Conservation (phyloP, 2,888 invertebrate species). For the Dolichopus griseipennis region DNA sequence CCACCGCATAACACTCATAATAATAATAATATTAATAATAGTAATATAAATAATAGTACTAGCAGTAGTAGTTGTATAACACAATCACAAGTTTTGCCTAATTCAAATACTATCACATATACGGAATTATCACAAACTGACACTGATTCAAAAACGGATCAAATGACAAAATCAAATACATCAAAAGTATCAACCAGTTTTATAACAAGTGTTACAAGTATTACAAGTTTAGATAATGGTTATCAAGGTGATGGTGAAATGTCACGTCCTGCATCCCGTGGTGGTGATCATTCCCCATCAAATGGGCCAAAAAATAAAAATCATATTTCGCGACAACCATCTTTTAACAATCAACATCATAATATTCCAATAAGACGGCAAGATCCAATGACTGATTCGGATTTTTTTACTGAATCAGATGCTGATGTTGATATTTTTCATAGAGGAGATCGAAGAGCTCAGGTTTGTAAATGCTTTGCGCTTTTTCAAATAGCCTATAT, state of each 20-base stretch:
- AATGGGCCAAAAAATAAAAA: conserved; percentile 41
- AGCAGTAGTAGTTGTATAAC: background rate
- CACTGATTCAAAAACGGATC: conserved; percentile 51
- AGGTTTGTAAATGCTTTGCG: conserved; percentile 32
- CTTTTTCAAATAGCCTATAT: too few relatives aligned
- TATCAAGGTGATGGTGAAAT: conserved; percentile 89
- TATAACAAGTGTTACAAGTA: conserved; percentile 81
- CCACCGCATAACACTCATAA: conserved; percentile 18
- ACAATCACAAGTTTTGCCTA: background rate
- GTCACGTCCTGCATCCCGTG: conserved; percentile 74
- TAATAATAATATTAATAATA: background rate
- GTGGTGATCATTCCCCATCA: conserved; percentile 63
- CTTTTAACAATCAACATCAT: conserved; percentile 34
- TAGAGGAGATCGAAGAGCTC: conserved; percentile 64
- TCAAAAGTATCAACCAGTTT: conserved; percentile 66
- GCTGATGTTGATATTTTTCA: conserved; percentile 62
- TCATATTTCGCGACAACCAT: conserved; percentile 43
- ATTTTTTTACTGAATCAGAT: conserved; percentile 84
- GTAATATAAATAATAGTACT: background rate
- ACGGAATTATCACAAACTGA: conserved; percentile 49
- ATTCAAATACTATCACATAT: conserved; percentile 26
- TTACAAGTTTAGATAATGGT: conserved; percentile 85
- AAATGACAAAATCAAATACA: conserved; percentile 51
- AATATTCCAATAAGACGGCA: conserved; percentile 59
- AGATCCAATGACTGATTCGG: conserved; percentile 85